Conservation (phyloP, 2,113 vertebrate species). For the Calidris pugnax region DNA sequence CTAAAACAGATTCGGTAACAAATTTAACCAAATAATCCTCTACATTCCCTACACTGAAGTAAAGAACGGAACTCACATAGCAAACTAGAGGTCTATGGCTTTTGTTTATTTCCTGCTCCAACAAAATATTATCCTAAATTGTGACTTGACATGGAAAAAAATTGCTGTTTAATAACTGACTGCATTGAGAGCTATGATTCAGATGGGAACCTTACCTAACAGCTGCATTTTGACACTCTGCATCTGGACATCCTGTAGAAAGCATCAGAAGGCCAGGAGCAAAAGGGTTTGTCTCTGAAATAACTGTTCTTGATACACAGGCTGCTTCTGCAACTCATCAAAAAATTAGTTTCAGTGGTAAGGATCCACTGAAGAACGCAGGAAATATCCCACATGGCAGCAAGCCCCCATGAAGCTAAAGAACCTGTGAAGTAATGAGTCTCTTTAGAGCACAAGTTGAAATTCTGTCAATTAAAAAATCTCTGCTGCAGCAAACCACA, state of each 20-base stretch:
- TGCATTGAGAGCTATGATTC: not conserved
- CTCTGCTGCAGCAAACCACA: slow-evolving; percentile 34
- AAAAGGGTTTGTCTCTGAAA: not conserved
- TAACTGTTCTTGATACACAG: not conserved
- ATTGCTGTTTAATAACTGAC: not conserved
- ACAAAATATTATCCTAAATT: not conserved
- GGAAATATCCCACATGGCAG: not conserved
- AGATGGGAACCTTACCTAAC: not conserved
- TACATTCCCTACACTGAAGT: not conserved
- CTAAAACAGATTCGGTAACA: not conserved
- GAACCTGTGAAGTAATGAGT: slow-evolving; percentile 50
- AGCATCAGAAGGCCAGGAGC: not conserved
- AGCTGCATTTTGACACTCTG: not conserved
- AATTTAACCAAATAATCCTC: not conserved
- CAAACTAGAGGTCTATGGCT: not conserved
- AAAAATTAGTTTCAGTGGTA: slow-evolving; percentile 23
- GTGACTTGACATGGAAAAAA: not conserved
- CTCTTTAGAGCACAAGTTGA: slow-evolving; percentile 28
- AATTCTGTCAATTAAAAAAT: slow-evolving; percentile 44
- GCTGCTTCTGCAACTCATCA: not conserved
- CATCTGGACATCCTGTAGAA: not conserved
- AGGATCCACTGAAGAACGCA: slow-evolving; percentile 18
- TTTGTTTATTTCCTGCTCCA: not conserved
- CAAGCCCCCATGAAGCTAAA: slow-evolving; percentile 1
- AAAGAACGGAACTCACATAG: not conserved